Conservation (phyloP, 2,888 invertebrate species). For the Melolontha melolontha region DNA sequence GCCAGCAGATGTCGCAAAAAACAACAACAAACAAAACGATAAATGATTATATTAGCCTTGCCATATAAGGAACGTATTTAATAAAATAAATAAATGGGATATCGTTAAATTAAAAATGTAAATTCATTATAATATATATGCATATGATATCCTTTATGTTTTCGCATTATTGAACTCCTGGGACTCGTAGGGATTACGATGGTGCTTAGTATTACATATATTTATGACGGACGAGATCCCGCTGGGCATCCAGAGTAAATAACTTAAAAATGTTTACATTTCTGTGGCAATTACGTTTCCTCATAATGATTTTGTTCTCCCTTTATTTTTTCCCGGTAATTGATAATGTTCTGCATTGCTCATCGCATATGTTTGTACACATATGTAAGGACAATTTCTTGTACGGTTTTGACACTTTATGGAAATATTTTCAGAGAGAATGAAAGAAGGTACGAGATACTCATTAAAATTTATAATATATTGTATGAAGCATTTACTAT, state of each 20-base stretch:
- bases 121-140: conserved; percentile 39
- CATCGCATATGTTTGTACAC: background rate
- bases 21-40: too few relatives aligned
- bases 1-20: too few relatives aligned
- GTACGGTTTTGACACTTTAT: conserved; percentile 3
- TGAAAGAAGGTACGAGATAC: background rate
- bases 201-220: background rate
- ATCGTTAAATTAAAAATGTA: conserved; percentile 38
- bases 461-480: conserved; percentile 8
- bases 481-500: background rate
- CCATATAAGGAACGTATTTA: conserved; percentile 23
- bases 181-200: background rate
- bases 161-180: background rate
- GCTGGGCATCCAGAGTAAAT: conserved; percentile 7
- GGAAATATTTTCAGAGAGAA: background rate
- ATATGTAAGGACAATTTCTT: background rate
- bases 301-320: conserved; percentile 1
- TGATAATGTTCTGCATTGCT: conserved; percentile 5
- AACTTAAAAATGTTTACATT: conserved; percentile 37
- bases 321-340: conserved; percentile 3
- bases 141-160: conserved; percentile 31
- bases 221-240: conserved; percentile 8
- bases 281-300: conserved; percentile 36
- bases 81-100: conserved; percentile 40
- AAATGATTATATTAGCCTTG: background rate